phyloP scores from a whole-genome alignment of 2,797 vertebrate species.

The Poecilia gillii region DNA sequence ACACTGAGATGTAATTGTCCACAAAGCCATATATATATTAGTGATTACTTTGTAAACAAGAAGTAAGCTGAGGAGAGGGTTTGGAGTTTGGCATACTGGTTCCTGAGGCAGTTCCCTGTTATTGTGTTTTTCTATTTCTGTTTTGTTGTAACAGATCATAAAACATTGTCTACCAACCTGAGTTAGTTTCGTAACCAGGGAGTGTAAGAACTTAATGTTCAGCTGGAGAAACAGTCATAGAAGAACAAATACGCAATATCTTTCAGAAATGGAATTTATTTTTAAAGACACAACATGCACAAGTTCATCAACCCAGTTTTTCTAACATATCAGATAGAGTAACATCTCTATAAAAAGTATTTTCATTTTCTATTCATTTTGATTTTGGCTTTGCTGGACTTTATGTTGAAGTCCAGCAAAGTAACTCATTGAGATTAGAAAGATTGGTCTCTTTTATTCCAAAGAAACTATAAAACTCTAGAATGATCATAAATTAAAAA shows the following conservation, averaged over 20 bases:
- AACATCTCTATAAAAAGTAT: not conserved
- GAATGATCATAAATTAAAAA: not conserved
- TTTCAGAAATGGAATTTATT: not conserved
- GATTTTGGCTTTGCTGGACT: not conserved
- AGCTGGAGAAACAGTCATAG: not conserved
- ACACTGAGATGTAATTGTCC: not conserved
- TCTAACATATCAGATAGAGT: not conserved
- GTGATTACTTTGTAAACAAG: conserved; percentile 3
- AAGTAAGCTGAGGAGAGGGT: not conserved
- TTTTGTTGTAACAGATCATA: not conserved
- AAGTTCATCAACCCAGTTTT: not conserved
- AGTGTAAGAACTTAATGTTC: not conserved
- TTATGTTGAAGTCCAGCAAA: not conserved
- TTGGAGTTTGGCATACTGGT: not conserved
- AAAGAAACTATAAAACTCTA: not conserved
- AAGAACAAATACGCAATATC: not conserved
- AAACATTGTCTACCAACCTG: not conserved
- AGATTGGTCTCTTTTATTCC: not conserved
- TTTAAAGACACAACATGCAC: not conserved
- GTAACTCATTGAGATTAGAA: not conserved
- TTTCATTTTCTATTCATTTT: not conserved
- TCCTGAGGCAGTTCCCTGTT: not conserved
- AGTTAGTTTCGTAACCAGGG: not conserved
- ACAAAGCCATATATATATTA: not conserved
- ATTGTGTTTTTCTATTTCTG: not conserved